These are phyloP conservation scores for Corythoichthys intestinalis DNA, from an alignment of 2,113 vertebrate species.

Conservation along the genomic window DNA sequence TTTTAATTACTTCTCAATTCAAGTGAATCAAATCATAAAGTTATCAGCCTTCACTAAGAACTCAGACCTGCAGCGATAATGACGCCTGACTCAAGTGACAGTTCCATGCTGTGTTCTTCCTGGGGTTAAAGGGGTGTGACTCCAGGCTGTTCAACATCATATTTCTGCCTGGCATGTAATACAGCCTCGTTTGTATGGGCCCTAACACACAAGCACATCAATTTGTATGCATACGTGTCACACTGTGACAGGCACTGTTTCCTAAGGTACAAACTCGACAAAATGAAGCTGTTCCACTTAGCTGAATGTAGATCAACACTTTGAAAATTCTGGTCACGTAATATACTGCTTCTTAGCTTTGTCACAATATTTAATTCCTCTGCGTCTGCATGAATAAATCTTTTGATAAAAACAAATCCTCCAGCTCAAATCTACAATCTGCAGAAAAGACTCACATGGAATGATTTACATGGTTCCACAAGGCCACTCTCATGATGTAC, in stretches of 20 bases:
- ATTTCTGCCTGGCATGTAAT: constrained; percentile 44
- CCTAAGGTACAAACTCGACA: constrained; percentile 49
- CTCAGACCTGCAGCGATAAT: constrained; percentile 56
- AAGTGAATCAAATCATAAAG: constrained; percentile 61
- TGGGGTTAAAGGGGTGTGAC: constrained; percentile 61
- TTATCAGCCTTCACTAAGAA: constrained; percentile 55
- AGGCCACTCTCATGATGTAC: constrained; percentile 72
- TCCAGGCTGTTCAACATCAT: constrained; percentile 46
- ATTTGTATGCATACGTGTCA: constrained; percentile 76
- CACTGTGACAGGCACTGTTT: constrained; percentile 52
- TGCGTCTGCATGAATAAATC: constrained; percentile 44
- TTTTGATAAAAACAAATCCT: constrained; percentile 31
- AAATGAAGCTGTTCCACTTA: constrained; percentile 44
- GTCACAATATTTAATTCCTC: constrained; percentile 68
- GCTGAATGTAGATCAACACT: constrained; percentile 37
- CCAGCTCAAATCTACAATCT: constrained; percentile 70
- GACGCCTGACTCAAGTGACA: constrained; percentile 59
- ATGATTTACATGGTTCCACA: constrained; percentile 61
- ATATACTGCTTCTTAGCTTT: constrained; percentile 21
- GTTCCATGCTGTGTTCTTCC: constrained; percentile 57
- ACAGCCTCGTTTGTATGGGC: constrained; percentile 47
- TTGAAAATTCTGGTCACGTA: constrained; percentile 60
- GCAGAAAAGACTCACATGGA: constrained; percentile 59
- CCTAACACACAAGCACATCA: constrained; percentile 45
- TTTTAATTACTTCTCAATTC: constrained; percentile 53